A percentile compares a stretch with the other conserved stretches of the same genome.
phyloP scores from a whole-genome alignment of 2,797 vertebrate species.

The Tolypeutes matacus region DNA sequence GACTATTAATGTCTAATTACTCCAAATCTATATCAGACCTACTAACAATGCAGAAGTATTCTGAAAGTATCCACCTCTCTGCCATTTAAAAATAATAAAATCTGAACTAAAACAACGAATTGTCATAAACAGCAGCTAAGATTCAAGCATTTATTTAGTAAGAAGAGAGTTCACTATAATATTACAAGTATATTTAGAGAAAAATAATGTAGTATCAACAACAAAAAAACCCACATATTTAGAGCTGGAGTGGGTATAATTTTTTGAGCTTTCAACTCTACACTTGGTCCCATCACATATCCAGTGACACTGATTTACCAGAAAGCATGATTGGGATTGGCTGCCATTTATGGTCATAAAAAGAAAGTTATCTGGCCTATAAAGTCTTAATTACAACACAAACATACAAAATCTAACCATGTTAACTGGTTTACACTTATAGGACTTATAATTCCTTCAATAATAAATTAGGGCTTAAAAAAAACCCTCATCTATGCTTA shows the following conservation, averaged over 20 bases:
- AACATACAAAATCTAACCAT: slow-evolving; percentile 14
- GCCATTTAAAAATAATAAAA: slow-evolving; percentile 51
- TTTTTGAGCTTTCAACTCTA: not conserved
- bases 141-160: slow-evolving; percentile 47
- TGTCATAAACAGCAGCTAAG: slow-evolving; percentile 29
- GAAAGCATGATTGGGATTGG: not conserved
- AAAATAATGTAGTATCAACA: slow-evolving; percentile 23
- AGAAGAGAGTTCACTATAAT: not conserved
- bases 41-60: not conserved
- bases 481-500: not conserved
- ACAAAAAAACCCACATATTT: slow-evolving; percentile 4
- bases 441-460: slow-evolving; percentile 42
- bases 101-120: slow-evolving; percentile 18
- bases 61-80: not conserved
- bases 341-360: not conserved
- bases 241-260: not conserved
- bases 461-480: slow-evolving; percentile 13
- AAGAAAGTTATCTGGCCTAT: not conserved
- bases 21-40: not conserved
- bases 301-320: not conserved
- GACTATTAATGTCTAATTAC: not conserved
- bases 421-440: not conserved
- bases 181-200: slow-evolving; percentile 47
- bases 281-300: not conserved
- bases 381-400: slow-evolving; percentile 9